Evolutionary conservation across 2,888 invertebrate species (phyloP), one percentile per base, ranked within the genome.

Genomic region (Sycophila texana): DNA sequence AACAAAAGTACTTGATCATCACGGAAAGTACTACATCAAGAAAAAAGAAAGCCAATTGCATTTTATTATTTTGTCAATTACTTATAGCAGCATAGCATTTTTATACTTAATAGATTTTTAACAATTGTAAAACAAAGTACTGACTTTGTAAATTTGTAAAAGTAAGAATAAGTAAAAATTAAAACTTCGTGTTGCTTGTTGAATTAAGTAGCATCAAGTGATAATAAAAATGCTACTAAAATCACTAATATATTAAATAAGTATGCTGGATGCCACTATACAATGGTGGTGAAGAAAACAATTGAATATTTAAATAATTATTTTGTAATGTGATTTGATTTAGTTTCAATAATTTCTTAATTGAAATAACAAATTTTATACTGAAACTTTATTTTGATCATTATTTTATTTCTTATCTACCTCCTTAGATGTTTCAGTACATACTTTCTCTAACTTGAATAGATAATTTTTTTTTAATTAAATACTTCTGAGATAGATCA

Each of bases 1-100:
- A 75, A 76, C 49, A 76, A 71, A 60, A 76, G 30, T 61, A 73
- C 66, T 80, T 70, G 74, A 77, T 39, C 10, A 7, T 39, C 7
- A 39, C 10, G 1, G 39, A 39, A 26, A 39, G 39, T 47, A n/a
- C 20, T n/a, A 20, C 51, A 68, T n/a, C 53, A 55, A 74, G 53
- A 55, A 70, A 74, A n/a, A 67, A 72, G 60, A 55, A 47, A 49
- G 16, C n/a, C 18, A 22, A 68, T 76, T 73, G 30, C 53, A 73
- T 74, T 73, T 67, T 10, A 51, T 49, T 61, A 61, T 22, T 20
- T 55, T 57, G 18, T 55, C 47, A 30, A 70, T 55, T 70, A 76
- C 60, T 47, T 57, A 47, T 26, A 55, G 26, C 4, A 30, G 18
- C 14, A 49, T 5, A 63, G 67, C 2, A 70, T 22, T 76, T 76